Conservation (phyloP, 2,797 vertebrate genomes). For the Melanotaenia parkinsoni region DNA sequence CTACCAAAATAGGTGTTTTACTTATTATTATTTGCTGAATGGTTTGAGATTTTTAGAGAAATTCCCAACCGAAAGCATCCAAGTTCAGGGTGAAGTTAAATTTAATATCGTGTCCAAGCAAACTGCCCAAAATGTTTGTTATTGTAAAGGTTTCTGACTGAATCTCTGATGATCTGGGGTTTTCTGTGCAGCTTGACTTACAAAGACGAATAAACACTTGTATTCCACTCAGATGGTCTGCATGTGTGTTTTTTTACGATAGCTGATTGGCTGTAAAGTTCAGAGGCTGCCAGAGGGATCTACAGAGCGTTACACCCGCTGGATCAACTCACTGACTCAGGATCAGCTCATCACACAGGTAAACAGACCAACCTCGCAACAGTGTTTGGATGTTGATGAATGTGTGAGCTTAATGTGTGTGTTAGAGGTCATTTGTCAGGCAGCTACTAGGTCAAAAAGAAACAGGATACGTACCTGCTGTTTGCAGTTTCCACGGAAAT, state of each 20-base stretch:
- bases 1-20: not conserved
- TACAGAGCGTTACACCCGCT: constrained; percentile 92
- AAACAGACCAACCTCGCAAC: constrained; percentile 7
- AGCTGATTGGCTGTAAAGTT: constrained; percentile 92
- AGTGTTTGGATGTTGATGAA: constrained; percentile 5
- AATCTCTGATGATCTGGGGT: not conserved
- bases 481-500: constrained; percentile 73
- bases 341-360: constrained; percentile 94
- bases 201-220: not conserved
- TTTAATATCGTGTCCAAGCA: not conserved
- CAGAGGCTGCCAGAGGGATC: constrained; percentile 87
- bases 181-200: not conserved
- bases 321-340: constrained; percentile 89
- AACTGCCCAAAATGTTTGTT: not conserved
- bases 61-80: not conserved
- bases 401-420: constrained; percentile 12
- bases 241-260: constrained; percentile 48
- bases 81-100: not conserved
- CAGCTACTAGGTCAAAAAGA: constrained; percentile 59
- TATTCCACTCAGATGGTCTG: constrained; percentile 2
- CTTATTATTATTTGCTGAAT: too few species aligned
- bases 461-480: constrained; percentile 78
- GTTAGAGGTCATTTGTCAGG: constrained; percentile 70
- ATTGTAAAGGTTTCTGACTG: not conserved
- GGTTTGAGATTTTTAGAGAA: not conserved